phyloP scores from a whole-genome alignment of 2,888 invertebrate species.

The Macropis europaea region DNA sequence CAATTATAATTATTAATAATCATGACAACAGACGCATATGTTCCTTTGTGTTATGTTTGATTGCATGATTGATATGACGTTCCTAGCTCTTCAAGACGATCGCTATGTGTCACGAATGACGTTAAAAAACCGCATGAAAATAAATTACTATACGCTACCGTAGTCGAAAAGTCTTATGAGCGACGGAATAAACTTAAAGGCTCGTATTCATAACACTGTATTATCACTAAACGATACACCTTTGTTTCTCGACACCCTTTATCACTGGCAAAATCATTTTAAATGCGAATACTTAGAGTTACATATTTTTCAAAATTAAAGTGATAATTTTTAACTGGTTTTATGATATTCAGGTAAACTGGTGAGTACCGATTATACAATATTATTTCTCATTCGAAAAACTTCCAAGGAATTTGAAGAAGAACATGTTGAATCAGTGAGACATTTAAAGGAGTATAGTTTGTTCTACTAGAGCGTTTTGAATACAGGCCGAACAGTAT shows the following conservation, averaged over 20 bases:
- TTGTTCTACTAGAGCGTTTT: constrained; percentile 41
- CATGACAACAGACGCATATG: constrained; percentile 45
- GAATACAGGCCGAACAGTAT: constrained; percentile 48
- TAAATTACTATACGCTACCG: constrained; percentile 77
- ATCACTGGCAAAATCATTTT: not conserved
- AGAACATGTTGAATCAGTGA: not conserved
- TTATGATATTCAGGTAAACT: not conserved
- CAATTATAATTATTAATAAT: constrained; percentile 44
- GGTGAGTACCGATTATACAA: not conserved
- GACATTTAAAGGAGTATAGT: constrained; percentile 15
- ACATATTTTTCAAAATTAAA: too few relatives aligned
- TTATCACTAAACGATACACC: constrained; percentile 43
- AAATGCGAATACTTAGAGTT: too few relatives aligned
- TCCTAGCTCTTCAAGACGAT: constrained; percentile 65
- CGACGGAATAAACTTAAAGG: constrained; percentile 71
- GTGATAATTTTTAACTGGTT: not conserved
- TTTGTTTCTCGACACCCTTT: constrained; percentile 1
- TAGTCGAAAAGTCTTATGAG: constrained; percentile 74
- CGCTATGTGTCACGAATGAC: constrained; percentile 61
- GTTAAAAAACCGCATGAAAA: constrained; percentile 70
- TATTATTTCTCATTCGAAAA: too few relatives aligned
- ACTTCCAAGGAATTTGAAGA: not conserved
- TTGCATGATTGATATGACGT: constrained; percentile 77
- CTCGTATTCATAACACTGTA: constrained; percentile 50
- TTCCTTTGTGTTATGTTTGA: constrained; percentile 66